Evolutionary conservation across 1,140 invertebrate genomes (phyloP).

Genomic region (Atta colombica): DNA sequence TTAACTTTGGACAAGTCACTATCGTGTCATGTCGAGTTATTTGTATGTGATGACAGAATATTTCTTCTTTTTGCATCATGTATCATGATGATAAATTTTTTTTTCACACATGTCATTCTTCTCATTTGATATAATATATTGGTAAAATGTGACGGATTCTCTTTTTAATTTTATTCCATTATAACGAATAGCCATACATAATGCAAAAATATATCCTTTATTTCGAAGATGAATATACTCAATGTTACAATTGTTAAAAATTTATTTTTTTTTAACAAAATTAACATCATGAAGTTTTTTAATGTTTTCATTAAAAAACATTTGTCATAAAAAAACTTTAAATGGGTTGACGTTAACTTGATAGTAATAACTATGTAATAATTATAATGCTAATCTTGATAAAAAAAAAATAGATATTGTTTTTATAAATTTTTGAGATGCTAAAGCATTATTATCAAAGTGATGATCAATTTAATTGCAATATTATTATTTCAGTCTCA

Average conservation of each 20-base stretch:
- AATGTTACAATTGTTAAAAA: background rate
- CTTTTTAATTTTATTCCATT: background rate
- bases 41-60: conserved; percentile 12
- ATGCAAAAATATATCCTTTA: background rate
- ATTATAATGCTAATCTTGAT: background rate
- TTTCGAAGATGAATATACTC: background rate
- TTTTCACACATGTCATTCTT: background rate
- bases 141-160: background rate
- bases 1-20: conserved; percentile 23
- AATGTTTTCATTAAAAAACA: no score
- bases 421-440: no score
- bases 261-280: background rate
- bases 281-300: background rate
- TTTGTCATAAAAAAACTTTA: background rate
- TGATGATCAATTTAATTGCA: no score
- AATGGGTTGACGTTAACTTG: background rate
- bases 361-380: background rate
- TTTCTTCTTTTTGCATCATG: conserved; percentile 5
- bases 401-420: background rate
- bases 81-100: background rate
- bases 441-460: no score
- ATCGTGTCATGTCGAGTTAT: background rate
- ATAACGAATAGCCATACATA: background rate
- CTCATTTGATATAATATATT: conserved; percentile 1
- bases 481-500: no score